Base-by-base conservation (phyloP, 1,140 invertebrate species). In the Ceratina australensis region DNA sequence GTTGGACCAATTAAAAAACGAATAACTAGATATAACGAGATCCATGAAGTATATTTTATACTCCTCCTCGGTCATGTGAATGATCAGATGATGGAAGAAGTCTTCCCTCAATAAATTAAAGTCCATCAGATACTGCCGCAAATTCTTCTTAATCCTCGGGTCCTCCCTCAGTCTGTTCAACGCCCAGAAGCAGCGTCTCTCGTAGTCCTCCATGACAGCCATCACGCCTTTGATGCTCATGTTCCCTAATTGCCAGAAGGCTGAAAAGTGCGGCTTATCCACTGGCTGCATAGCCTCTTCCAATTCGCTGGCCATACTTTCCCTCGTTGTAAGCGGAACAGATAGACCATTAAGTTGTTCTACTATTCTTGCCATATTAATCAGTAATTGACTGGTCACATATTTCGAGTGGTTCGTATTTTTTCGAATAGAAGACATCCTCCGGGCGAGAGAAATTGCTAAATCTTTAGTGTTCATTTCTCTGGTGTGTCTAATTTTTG, bases 81-180 rank as follows among this genome's bases (percentile, higher is more conserved):
- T 22, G 7, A 91, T 86, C n/a, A 89, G 63, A 57, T 91, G 86
- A 1, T 84, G 80, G 16, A 90, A 42, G 22, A 90, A 87, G 50
- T 88, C 85, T 18, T 88, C 83, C 0, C 77, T 57, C 0, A 82
- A 33, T 16, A 85, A 76, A 42, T 49, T 77, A 8, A 84, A 83
- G 28, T 83, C 42, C 1, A 16, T 64, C 2, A 82, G 26, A 12
- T 66, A 59, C 10, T 5, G 5, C n/a, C 72, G 78, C 24, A 67
- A 49, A 26, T n/a, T 71, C 28, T 52, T 12, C 3, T 10, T 78
- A 28, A 7, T 74, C 7, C 49, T 81, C 3, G 20, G 50, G 18
- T 66, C 60, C 0, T 64, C 26, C 60, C 57, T 74, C 4, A 80
- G 47, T 72, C 61, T 74, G 15, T 84, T 77, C n/a, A 86, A 81